Evolutionary conservation across 2,888 invertebrate genomes (phyloP), one percentile per base, ranked within the genome.

Genomic region (Pollenia labialis): DNA sequence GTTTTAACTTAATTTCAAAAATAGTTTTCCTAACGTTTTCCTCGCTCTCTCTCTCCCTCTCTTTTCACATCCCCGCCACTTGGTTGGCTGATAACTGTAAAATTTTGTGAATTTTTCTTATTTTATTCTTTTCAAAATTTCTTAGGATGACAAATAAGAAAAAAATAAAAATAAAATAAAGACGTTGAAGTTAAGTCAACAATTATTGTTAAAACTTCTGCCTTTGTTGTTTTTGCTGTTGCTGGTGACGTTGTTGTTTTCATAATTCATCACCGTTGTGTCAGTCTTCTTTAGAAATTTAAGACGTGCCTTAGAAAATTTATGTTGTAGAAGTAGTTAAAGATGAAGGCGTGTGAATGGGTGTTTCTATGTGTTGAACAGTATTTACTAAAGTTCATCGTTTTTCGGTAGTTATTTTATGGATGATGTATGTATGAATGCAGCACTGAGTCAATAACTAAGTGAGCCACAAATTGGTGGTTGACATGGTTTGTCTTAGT

Each of bases 401-500:
- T 50, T 52, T 64, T 74, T 46, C 50, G 50, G 40, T 40, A 64
- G 14, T 74, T 18, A 18, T 42, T 42, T 71, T 11, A n/a, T 9
- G 4, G 42, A 42, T 69, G 40, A 52, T 69, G 40, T 40, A 40
- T 16, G 11, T 42, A 9, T 54, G 40, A 7, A 74, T 52, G 12
- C 32, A 11, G 40, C n/a, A 42, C 16, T 46, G 40, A 77, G 66
- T 83, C 83, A 77, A 83, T 77, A 71, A 16, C 10, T 44, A 48
- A 66, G 18, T 72, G 50, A 23, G 77, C 77, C 77, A 72, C 77
- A 77, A 77, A 83, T 72, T 83, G 72, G 72, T 66, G 76, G 83
- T 40, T 71, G 66, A 75, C 62, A 52, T 62, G 40, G 18, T 75
- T 16, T 52, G 42, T 16, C 14, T 60, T n/a, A 60, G 11, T 74